Percentiles rank a stretch among this genome's conserved stretches.
Evolutionary conservation across 2,888 invertebrate species (phyloP).

Genomic region (Mesopsocus fuscifrons): DNA sequence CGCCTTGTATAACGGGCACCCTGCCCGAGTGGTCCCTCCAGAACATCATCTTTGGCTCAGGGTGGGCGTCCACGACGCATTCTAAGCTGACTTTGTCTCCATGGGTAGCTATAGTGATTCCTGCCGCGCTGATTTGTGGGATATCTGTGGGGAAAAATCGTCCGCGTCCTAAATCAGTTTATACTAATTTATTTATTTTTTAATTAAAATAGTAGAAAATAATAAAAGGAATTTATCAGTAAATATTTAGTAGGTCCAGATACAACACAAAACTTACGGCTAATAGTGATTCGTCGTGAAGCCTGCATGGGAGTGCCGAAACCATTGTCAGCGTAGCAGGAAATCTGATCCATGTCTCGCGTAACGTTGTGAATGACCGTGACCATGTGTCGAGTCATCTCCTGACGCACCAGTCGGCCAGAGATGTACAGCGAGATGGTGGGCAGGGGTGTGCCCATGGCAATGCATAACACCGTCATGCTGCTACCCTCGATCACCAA

Average conservation of each 20-base stretch:
- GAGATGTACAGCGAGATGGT: constrained; percentile 66
- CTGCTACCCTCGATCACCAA: constrained; percentile 67
- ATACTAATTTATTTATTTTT: constrained; percentile 5
- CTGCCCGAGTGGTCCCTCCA: constrained; percentile 59
- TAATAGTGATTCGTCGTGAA: constrained; percentile 57
- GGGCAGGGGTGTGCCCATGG: constrained; percentile 70
- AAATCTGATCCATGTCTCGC: constrained; percentile 66
- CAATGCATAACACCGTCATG: constrained; percentile 70
- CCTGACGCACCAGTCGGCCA: constrained; percentile 59
- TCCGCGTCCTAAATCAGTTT: neutral
- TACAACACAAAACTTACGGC: too few species aligned
- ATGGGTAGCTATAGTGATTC: constrained; percentile 54
- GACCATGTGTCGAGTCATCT: constrained; percentile 67
- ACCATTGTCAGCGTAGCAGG: constrained; percentile 76
- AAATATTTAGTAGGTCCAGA: too few species aligned
- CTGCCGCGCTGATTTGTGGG: constrained; percentile 55
- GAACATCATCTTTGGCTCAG: constrained; percentile 62
- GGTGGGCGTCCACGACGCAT: constrained; percentile 58
- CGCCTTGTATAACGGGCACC: constrained; percentile 55
- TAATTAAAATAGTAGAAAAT: neutral
- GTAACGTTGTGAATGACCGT: constrained; percentile 72
- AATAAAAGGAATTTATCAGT: too few species aligned
- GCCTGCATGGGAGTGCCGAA: constrained; percentile 77
- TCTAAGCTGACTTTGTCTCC: constrained; percentile 60
- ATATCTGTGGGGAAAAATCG: constrained; percentile 33